Evolutionary conservation across 1,140 invertebrate species (phyloP).

Genomic region (Drosophila littoralis): DNA sequence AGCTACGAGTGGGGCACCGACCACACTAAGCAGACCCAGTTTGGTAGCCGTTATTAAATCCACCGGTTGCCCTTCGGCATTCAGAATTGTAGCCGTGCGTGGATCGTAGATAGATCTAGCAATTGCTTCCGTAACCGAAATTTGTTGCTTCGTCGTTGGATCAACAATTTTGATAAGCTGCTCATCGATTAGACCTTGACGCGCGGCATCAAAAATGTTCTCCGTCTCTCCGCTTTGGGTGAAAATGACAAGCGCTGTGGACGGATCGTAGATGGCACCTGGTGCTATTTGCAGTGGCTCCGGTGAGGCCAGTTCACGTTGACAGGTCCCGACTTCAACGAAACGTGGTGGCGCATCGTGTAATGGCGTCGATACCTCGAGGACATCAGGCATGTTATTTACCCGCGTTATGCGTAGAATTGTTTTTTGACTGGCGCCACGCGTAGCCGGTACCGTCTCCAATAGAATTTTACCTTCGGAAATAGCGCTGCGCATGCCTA

Average conservation of each 20-base stretch:
- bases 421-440: conserved; percentile 82
- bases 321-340: conserved; percentile 77
- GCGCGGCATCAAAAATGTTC: conserved; percentile 89
- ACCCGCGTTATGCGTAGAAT: conserved; percentile 74
- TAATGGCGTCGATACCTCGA: conserved; percentile 87
- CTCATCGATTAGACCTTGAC: conserved; percentile 88
- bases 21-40: conserved; percentile 89
- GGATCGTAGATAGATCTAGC: conserved; percentile 90
- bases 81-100: conserved; percentile 89
- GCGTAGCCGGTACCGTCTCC: conserved; percentile 82
- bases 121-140: conserved; percentile 91
- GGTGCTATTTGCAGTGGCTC: conserved; percentile 89
- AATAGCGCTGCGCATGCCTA: conserved; percentile 92
- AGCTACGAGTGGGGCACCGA: conserved; percentile 89
- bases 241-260: conserved; percentile 89
- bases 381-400: conserved; percentile 87
- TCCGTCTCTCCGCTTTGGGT: conserved; percentile 89
- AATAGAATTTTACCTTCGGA: conserved; percentile 88
- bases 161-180: conserved; percentile 91
- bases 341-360: conserved; percentile 81
- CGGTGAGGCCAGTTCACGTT: conserved; percentile 85
- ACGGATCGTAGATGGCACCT: conserved; percentile 91
- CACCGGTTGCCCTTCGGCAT: conserved; percentile 88
- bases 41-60: conserved; percentile 91
- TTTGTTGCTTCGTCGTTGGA: conserved; percentile 88